Base-by-base conservation (phyloP, 2,888 invertebrate species). In the Tetanocera ferruginea region DNA sequence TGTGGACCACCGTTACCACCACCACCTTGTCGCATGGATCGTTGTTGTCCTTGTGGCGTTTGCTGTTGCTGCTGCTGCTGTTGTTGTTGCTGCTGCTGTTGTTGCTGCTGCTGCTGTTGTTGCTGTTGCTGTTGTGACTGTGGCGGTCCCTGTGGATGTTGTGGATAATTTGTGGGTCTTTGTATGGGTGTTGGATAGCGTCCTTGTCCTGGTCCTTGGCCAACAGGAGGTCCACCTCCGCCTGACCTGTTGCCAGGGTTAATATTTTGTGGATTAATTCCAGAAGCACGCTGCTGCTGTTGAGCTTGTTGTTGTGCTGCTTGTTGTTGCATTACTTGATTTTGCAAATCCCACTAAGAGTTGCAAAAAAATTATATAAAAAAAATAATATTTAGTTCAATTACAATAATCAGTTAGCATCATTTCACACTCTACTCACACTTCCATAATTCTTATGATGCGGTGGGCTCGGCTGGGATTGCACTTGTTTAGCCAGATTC, bases 321-420 rank as follows among this genome's bases (percentile, higher is more conserved):
- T 80, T 85, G 85, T 74, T 86, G 86, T 90, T 92, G 84, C 91
- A 92, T 84, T 89, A 92, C 85, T 83, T 86, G 86, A 79, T 85
- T 89, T 83, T 89, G 88, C 79, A 89, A 78, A 78, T 90, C 90
- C 90, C 90, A 90, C 90, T 90, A 78, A 19, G 81, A 70, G 78
- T 11, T 43, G 43, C 9, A 57, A 6, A 73, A 75, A 67, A 78
- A 67, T 43, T 69, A 80, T 43, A 77, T 57, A 43, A 60, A 51
- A 69, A 28, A 64, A 37, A 62, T 31, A 23, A 72, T 5, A 62
- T 28, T 25, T 62, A 23, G 28, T 23, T 25, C 6, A 5, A 28
- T 62, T 14, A 14, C 14, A 64, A 11, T 31, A 8, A 31, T 4
- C 23, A 55, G 52, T 19, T 52, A 37, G 37, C 9, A 23, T 4